A percentile compares a stretch with the other conserved stretches of the same genome.
Conservation (phyloP, 2,888 invertebrate genomes). For the Diaphora mendica region DNA sequence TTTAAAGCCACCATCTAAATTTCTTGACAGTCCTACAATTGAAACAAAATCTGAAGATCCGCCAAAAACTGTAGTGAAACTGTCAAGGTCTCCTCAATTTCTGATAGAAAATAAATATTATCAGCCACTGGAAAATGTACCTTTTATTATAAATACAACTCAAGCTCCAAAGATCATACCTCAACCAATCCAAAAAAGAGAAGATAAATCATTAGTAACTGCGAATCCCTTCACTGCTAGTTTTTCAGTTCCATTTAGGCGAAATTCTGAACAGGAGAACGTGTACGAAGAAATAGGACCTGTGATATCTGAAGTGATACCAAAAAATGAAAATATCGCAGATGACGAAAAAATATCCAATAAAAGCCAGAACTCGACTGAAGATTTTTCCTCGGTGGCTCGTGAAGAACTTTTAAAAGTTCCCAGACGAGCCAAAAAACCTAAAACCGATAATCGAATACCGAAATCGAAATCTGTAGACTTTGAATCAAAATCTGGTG, state of each 20-base stretch:
- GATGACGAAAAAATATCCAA: constrained; percentile 79
- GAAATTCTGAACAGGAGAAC: constrained; percentile 71
- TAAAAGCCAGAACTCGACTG: constrained; percentile 54
- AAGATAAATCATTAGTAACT: constrained; percentile 31
- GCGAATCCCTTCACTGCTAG: constrained; percentile 53
- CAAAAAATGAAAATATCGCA: constrained; percentile 69
- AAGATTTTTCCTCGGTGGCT: constrained; percentile 66
- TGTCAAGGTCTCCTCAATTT: constrained; percentile 73
- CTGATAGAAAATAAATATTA: constrained; percentile 77
- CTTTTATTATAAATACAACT: constrained; percentile 72
- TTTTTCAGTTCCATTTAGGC: constrained; percentile 47
- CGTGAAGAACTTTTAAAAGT: constrained; percentile 78
- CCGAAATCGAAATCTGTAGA: constrained; percentile 40
- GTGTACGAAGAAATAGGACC: constrained; percentile 81
- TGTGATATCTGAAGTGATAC: constrained; percentile 42
- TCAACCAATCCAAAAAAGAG: constrained; percentile 49
- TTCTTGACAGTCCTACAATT: constrained; percentile 9
- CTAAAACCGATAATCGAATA: constrained; percentile 60
- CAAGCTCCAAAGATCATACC: constrained; percentile 15
- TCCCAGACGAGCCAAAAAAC: constrained; percentile 75
- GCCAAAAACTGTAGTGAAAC: constrained; percentile 58
- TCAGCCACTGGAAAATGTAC: constrained; percentile 75
- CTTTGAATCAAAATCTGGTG: constrained; percentile 25
- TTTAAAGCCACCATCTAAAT: constrained; percentile 15
- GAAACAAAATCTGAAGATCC: constrained; percentile 43